These are phyloP conservation scores for Heliocidaris tuberculata DNA, from an alignment of 35 echinoderm and acorn worm genomes.

Conservation along the genomic window DNA sequence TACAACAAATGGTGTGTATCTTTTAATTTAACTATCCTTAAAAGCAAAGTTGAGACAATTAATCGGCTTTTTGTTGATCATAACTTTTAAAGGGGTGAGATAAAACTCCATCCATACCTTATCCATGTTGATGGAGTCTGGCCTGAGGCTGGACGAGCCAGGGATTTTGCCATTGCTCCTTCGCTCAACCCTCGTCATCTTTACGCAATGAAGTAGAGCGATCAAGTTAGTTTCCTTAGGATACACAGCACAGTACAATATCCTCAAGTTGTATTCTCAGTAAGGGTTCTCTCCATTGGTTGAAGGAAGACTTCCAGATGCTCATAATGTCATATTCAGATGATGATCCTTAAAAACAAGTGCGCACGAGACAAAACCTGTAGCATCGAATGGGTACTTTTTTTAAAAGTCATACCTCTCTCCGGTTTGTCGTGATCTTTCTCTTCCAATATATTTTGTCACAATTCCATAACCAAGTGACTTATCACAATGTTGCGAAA, in stretches of 20 bases:
- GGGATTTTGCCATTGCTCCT: slow-evolving; percentile 22
- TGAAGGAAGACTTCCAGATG: background rate
- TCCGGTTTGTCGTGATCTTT: background rate
- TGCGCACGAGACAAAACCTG: background rate
- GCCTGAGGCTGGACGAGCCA: background rate
- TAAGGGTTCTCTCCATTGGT: background rate
- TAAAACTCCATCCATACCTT: background rate
- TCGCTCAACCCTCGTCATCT: background rate
- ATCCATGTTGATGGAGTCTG: slow-evolving; percentile 7
- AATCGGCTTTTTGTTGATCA: too few relatives aligned
- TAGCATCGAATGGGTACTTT: background rate
- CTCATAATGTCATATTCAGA: slow-evolving; percentile 4
- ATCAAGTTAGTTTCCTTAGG: background rate
- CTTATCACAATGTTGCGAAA: background rate
- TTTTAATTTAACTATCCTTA: too few relatives aligned
- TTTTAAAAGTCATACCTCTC: background rate
- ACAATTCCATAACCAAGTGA: background rate
- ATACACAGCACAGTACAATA: background rate
- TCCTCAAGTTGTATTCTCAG: background rate
- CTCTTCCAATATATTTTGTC: background rate
- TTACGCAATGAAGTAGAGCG: background rate
- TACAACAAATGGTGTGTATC: too few relatives aligned
- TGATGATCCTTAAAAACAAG: background rate
- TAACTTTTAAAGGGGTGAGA: background rate
- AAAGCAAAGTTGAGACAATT: too few relatives aligned